Evolutionary conservation across 2,797 vertebrate genomes (phyloP).

Genomic region (Poeciliopsis presidionis): DNA sequence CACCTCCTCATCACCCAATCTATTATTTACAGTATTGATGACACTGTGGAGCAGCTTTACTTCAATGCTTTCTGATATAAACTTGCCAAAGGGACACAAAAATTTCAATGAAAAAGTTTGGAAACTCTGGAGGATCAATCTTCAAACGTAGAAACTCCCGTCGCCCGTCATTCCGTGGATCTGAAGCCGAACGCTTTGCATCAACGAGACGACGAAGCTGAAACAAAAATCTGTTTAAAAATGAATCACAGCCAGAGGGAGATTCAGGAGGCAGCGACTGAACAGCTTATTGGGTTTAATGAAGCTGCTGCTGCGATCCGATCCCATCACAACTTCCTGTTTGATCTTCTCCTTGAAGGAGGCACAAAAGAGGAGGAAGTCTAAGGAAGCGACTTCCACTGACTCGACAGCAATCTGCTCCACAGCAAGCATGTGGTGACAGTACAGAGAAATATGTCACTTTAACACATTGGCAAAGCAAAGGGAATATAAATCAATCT

Average conservation of each 20-base stretch:
- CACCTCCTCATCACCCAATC: neutral
- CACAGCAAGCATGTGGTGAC: neutral
- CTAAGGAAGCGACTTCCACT: neutral
- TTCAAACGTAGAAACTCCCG: neutral
- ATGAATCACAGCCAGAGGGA: neutral
- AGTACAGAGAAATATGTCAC: neutral
- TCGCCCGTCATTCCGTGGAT: neutral
- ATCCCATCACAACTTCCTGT: neutral
- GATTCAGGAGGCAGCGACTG: neutral
- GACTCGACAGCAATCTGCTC: neutral
- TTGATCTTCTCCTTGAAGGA: neutral
- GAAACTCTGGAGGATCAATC: neutral
- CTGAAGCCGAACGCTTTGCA: neutral
- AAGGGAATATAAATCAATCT: neutral
- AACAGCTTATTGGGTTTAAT: neutral
- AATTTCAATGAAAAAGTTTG: neutral
- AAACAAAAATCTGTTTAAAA: constrained; percentile 5
- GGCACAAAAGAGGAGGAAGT: neutral
- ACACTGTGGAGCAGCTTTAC: neutral
- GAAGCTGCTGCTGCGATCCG: neutral
- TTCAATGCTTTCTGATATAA: neutral
- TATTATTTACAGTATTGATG: neutral
- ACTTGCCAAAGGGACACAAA: neutral
- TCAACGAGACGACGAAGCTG: neutral
- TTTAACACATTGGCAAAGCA: neutral